Base-by-base conservation (phyloP, 2,797 vertebrate species). In the Amblyraja radiata region DNA sequence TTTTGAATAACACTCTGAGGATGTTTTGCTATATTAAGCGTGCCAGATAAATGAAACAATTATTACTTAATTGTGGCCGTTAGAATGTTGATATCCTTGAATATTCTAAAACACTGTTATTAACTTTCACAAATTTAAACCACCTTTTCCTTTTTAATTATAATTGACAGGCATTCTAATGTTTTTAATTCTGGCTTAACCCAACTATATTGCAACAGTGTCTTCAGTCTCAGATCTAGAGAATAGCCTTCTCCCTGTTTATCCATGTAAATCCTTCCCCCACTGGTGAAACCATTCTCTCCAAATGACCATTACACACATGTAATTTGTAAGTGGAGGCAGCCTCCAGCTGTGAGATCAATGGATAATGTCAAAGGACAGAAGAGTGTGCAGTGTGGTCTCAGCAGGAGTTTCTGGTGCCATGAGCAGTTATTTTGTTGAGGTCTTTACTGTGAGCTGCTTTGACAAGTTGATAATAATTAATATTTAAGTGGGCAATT, bases 401-500 rank as follows among this genome's bases (percentile, higher is more conserved):
- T 65, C n/a, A 9, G n/a, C 4, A 6, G 16, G n/a, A 88, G 61
- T 36, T 23, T 65, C 2, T 88, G n/a, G 6, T 3, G 21, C 28
- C 32, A 36, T 1, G 11, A 61, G 13, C 1, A 36, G 61, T 65
- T 88, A 63, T 36, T 88, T 36, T 6, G 61, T 18, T 68, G 84
- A 18, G 7, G 61, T 65, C 61, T 88, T 68, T 18, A 88, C n/a
- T 23, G n/a, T 32, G 28, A 65, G 6, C 16, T 88, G n/a, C 28
- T 68, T 88, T 36, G 61, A 65, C 58, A 63, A 1, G 58, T 11
- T 65, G 65, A 65, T 88, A 16, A 18, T 88, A 21, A 36, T 88
- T 68, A 68, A 36, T 88, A 88, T 68, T 68, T 88, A 88, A 88
- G 63, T 88, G 32, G 84, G 32, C 32, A 88, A 88, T 88, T 88